These are phyloP conservation scores for Antedon mediterranea DNA, from an alignment of 53 echinoderm and acorn worm genomes.

Conservation along the genomic window DNA sequence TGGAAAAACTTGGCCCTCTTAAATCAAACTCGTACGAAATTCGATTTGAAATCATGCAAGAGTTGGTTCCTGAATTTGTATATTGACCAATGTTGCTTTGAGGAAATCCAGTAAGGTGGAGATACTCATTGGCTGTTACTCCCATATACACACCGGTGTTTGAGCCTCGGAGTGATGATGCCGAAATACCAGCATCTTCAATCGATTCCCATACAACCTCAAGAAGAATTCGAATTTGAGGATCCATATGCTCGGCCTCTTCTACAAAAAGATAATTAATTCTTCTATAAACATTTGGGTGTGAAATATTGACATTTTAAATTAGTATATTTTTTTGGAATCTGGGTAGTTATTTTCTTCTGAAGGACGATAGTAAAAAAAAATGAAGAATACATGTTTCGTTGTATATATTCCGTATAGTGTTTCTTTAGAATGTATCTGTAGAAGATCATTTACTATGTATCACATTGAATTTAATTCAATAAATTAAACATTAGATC, in stretches of 20 bases:
- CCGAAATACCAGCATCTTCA: conserved; percentile 37
- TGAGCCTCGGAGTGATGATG: conserved; percentile 27
- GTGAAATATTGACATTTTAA: not conserved
- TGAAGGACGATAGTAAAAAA: too few species aligned
- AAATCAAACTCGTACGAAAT: conserved; percentile 50
- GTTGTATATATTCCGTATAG: too few species aligned
- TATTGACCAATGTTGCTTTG: conserved; percentile 32
- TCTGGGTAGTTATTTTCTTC: too few species aligned
- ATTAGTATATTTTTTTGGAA: not conserved
- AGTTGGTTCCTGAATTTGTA: conserved; percentile 36
- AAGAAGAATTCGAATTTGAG: conserved; percentile 39
- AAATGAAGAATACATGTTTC: too few species aligned
- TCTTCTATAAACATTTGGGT: not conserved
- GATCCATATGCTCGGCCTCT: conserved; percentile 41
- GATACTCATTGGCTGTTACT: conserved; percentile 41
- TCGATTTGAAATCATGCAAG: conserved; percentile 41
- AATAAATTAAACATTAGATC: too few species aligned
- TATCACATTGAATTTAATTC: too few species aligned
- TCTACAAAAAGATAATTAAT: conserved; percentile 6
- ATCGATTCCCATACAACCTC: conserved; percentile 47
- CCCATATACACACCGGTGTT: conserved; percentile 50
- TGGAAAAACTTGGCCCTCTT: conserved; percentile 36
- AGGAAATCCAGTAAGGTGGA: conserved; percentile 9
- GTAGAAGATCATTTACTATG: too few species aligned
- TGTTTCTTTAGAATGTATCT: too few species aligned